Evolutionary conservation across 2,888 invertebrate species (phyloP).

Genomic region (Pyrrhosoma nymphula): DNA sequence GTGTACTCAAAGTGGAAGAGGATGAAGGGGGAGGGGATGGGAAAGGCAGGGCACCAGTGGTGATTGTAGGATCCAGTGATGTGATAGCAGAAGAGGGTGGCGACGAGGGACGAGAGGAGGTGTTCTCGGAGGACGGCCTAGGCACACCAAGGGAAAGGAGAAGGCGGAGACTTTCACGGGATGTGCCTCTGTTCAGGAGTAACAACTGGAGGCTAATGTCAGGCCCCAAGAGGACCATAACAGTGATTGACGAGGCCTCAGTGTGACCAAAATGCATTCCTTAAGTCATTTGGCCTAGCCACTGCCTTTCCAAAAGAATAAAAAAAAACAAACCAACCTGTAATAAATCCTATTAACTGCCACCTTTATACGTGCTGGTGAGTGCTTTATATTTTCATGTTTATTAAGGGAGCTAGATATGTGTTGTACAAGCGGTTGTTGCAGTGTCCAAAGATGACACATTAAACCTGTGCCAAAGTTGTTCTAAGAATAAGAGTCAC

Average conservation of each 20-base stretch:
- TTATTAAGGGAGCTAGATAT: slow-evolving; percentile 41
- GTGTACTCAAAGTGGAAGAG: slow-evolving; percentile 72
- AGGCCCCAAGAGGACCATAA: slow-evolving; percentile 83
- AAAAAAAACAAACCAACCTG: slow-evolving; percentile 9
- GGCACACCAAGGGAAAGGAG: slow-evolving; percentile 45
- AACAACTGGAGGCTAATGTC: slow-evolving; percentile 78
- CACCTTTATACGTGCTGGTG: slow-evolving; percentile 43
- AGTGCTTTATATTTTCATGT: slow-evolving; percentile 65
- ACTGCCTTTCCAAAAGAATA: slow-evolving; percentile 56
- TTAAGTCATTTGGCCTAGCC: slow-evolving; percentile 64
- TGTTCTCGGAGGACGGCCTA: slow-evolving; percentile 49
- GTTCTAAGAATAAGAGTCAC: slow-evolving; percentile 34
- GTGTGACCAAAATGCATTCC: slow-evolving; percentile 74
- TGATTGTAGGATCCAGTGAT: slow-evolving; percentile 74
- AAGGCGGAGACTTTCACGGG: slow-evolving; percentile 76
- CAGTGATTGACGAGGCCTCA: slow-evolving; percentile 88
- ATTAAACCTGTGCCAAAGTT: slow-evolving; percentile 50
- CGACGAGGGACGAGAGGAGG: slow-evolving; percentile 40
- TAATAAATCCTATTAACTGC: slow-evolving; percentile 59
- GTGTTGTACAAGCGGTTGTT: not conserved
- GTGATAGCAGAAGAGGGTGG: not conserved
- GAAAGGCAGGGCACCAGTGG: slow-evolving; percentile 70
- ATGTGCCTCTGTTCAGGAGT: slow-evolving; percentile 79
- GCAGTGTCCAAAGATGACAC: slow-evolving; percentile 20
- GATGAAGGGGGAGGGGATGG: slow-evolving; percentile 72